These are phyloP conservation scores for Balaeniceps rex DNA, from an alignment of 2,113 vertebrate species.

Conservation along the genomic window DNA sequence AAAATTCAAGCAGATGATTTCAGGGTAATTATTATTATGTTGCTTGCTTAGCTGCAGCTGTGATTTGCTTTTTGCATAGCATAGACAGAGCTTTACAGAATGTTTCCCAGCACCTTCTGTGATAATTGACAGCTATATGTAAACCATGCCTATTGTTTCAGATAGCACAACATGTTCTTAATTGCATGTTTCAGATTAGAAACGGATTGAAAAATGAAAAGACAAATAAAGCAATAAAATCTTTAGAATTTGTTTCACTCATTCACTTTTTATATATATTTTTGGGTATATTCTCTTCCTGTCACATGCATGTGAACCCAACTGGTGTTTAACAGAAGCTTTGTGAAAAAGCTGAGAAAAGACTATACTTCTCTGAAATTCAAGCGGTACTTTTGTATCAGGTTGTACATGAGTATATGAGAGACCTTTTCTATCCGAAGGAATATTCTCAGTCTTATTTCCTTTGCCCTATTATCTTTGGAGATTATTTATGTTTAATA, in stretches of 20 bases:
- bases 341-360: background rate
- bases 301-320: background rate
- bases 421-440: background rate
- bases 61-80: slow-evolving; percentile 6
- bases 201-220: slow-evolving; percentile 6
- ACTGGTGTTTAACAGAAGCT: background rate
- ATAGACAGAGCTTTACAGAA: background rate
- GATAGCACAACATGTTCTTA: slow-evolving; percentile 22
- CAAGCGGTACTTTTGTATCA: background rate
- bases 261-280: background rate
- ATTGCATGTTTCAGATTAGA: slow-evolving; percentile 44
- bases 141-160: slow-evolving; percentile 41
- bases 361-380: background rate
- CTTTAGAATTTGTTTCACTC: background rate
- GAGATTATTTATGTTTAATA: slow-evolving; percentile 17
- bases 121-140: slow-evolving; percentile 1
- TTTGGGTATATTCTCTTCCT: background rate
- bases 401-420: background rate
- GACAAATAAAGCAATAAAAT: background rate
- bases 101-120: slow-evolving; percentile 34
- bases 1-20: slow-evolving; percentile 47
- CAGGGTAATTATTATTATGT: slow-evolving; percentile 33
- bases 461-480: background rate
- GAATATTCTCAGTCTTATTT: background rate
- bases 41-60: slow-evolving; percentile 40